Evolutionary conservation across 2,797 vertebrate genomes (phyloP), one percentile per base, ranked within the genome.

Genomic region (Borostomias antarcticus): DNA sequence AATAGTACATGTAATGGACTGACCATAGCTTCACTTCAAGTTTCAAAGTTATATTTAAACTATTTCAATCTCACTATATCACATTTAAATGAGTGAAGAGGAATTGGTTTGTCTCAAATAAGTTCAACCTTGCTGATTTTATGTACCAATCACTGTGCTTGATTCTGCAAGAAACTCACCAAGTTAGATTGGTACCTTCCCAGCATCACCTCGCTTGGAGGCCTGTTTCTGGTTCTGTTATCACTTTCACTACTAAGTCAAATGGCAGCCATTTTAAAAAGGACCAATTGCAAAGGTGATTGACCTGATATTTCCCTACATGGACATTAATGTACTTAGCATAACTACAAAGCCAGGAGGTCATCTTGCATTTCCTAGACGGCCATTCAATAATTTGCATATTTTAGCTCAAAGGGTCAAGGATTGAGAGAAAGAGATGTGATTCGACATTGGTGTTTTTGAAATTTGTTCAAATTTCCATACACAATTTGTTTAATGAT

Each of bases 41-140:
- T n/a, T n/a, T n/a, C n/a, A n/a, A 4, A 1, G 10, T 10, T 35
- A 10, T 71, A 28, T 67, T 59, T 52, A 6, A 68, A 64, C 15
- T 48, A n/a, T n/a, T n/a, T n/a, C n/a, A n/a, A n/a, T n/a, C n/a
- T n/a, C n/a, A n/a, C n/a, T n/a, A n/a, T n/a, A n/a, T n/a, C n/a
- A n/a, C n/a, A n/a, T n/a, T n/a, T n/a, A n/a, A n/a, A n/a, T n/a
- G n/a, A n/a, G n/a, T n/a, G n/a, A n/a, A n/a, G n/a, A n/a, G n/a
- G n/a, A n/a, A n/a, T n/a, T n/a, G n/a, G n/a, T n/a, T n/a, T n/a
- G n/a, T 43, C 58, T 26, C 35, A 45, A 29, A 21, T 28, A 56
- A 56, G 40, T 26, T 45, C 23, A 45, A 40, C 21, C 25, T 59
- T 15, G 25, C 13, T 43, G 58, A 43, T 26, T 35, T 15, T 25